These are phyloP conservation scores for Tretioscincus oriximinensis DNA, from an alignment of 2,113 vertebrate species.

Conservation along the genomic window DNA sequence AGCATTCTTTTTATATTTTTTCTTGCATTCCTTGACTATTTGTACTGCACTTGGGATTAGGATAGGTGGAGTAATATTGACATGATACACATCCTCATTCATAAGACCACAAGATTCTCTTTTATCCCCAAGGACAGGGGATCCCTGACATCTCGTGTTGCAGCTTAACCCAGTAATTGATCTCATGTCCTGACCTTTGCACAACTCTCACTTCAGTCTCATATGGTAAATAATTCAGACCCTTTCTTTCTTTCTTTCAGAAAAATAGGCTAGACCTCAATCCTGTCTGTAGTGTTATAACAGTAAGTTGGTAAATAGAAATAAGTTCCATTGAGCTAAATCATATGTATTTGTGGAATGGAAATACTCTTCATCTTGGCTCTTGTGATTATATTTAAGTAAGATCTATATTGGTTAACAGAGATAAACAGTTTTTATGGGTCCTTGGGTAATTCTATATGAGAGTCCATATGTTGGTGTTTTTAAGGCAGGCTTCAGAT, in stretches of 20 bases:
- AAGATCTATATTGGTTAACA: neutral
- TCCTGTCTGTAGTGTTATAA: neutral
- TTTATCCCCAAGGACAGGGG: slow-evolving; percentile 22
- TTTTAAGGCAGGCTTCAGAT: no score
- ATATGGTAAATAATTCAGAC: slow-evolving; percentile 50
- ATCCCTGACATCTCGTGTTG: slow-evolving; percentile 14
- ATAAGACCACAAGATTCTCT: no score
- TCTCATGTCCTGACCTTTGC: slow-evolving; percentile 46
- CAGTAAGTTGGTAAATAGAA: slow-evolving; percentile 32
- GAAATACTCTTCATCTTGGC: neutral
- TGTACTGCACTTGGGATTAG: neutral
- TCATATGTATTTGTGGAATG: slow-evolving; percentile 35
- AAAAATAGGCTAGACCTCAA: slow-evolving; percentile 22
- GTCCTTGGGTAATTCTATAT: no score
- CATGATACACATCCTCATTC: neutral
- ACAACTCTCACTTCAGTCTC: neutral
- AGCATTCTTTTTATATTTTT: neutral
- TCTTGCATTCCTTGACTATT: neutral
- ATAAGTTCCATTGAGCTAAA: slow-evolving; percentile 31
- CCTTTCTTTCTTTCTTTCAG: slow-evolving; percentile 48
- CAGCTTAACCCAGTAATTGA: slow-evolving; percentile 20
- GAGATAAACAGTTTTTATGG: no score
- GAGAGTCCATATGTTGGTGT: neutral
- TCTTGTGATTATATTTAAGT: slow-evolving; percentile 27
- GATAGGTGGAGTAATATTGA: neutral